Evolutionary conservation across 92 coral and sea anemone genomes (phyloP).

Genomic region (Palythoa heliodiscus): DNA sequence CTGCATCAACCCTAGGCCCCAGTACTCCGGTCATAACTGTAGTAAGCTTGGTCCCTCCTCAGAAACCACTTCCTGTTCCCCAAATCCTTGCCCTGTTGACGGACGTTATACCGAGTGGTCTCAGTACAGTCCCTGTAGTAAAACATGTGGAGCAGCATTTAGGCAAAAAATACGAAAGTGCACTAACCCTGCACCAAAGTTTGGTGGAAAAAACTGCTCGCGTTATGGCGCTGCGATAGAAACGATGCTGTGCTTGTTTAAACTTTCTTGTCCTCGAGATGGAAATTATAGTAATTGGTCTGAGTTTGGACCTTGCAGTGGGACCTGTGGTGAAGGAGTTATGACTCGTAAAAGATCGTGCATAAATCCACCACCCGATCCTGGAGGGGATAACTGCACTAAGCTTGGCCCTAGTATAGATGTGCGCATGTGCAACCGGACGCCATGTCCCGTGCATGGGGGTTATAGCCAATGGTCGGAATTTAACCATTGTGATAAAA

Average conservation of each 20-base stretch:
- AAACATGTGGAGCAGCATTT: conserved; percentile 76
- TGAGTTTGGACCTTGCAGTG: conserved; percentile 70
- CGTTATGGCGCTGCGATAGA: conserved; percentile 57
- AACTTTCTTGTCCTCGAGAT: conserved; percentile 62
- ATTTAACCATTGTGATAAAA: conserved; percentile 53
- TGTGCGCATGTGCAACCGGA: conserved; percentile 48
- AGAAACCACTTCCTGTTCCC: conserved; percentile 32
- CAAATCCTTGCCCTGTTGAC: conserved; percentile 69
- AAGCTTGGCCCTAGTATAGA: conserved; percentile 62
- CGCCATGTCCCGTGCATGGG: conserved; percentile 54
- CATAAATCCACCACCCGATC: conserved; percentile 64
- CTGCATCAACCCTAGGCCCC: conserved; percentile 63
- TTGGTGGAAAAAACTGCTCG: conserved; percentile 79
- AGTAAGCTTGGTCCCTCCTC: conserved; percentile 52
- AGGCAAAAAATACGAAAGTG: conserved; percentile 64
- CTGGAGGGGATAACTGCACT: conserved; percentile 69
- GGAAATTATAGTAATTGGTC: conserved; percentile 88
- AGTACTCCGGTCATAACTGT: conserved; percentile 62
- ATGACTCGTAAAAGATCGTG: conserved; percentile 70
- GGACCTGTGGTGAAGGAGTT: conserved; percentile 75
- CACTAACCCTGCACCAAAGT: conserved; percentile 69
- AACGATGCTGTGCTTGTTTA: conserved; percentile 35
- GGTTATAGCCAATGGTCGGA: conserved; percentile 65
- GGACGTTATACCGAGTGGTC: conserved; percentile 83
- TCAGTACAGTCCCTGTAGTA: conserved; percentile 62